These are phyloP conservation scores for Lepidochrysops patricia DNA, from an alignment of 2,888 invertebrate species.

Conservation along the genomic window DNA sequence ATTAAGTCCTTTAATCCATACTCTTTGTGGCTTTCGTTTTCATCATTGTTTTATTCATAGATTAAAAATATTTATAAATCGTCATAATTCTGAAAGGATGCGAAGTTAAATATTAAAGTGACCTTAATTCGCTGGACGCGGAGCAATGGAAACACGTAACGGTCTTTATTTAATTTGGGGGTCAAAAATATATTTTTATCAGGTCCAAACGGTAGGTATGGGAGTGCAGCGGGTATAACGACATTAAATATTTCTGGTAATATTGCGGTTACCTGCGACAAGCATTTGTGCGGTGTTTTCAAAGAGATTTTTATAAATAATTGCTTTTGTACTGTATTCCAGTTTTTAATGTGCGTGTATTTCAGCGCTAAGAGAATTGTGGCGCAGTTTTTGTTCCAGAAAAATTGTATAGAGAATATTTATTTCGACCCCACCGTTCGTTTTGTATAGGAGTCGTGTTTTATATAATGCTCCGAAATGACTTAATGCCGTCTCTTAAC, in stretches of 20 bases:
- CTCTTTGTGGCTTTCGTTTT: constrained; percentile 1
- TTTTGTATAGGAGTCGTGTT: constrained; percentile 20
- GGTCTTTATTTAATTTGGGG: constrained; percentile 34
- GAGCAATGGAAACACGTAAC: constrained; percentile 31
- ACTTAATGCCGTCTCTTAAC: constrained; percentile 18
- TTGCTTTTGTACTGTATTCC: constrained; percentile 39
- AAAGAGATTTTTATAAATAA: constrained; percentile 55
- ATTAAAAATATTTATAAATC: constrained; percentile 21
- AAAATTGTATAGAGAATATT: constrained; percentile 32
- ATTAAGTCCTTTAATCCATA: constrained; percentile 4
- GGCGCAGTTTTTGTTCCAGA: constrained; percentile 31
- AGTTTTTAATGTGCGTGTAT: constrained; percentile 34
- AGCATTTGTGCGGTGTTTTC: constrained; percentile 46
- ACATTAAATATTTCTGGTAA: constrained; percentile 55
- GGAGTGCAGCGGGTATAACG: constrained; percentile 45
- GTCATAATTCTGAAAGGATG: constrained; percentile 22
- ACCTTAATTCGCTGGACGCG: constrained; percentile 30
- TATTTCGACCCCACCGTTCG: constrained; percentile 29
- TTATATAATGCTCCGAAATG: constrained; percentile 15
- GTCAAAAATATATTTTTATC: constrained; percentile 39
- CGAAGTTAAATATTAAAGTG: constrained; percentile 30
- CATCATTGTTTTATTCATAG: constrained; percentile 8
- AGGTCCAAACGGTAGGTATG: constrained; percentile 39
- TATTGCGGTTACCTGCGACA: constrained; percentile 55
- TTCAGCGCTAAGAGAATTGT: constrained; percentile 33